A percentile compares a stretch with the other conserved stretches of the same genome.
Evolutionary conservation across 1,140 invertebrate genomes (phyloP).

Genomic region (Ceratina japonica): DNA sequence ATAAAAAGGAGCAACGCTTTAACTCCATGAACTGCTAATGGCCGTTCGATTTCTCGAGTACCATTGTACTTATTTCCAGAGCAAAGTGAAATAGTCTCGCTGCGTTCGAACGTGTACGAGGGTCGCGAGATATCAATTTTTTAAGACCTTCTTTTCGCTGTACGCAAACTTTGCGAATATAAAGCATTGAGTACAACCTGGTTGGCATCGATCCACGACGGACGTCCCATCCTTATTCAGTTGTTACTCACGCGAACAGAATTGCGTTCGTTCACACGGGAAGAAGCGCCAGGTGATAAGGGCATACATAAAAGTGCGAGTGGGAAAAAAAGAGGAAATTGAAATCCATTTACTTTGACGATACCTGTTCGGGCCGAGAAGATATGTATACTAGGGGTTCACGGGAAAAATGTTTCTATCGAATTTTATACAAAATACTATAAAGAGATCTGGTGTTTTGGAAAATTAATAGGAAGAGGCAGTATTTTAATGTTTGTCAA

Average conservation of each 20-base stretch:
- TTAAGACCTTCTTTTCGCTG: neutral
- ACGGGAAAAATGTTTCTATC: conserved; percentile 33
- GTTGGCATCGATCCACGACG: conserved; percentile 1
- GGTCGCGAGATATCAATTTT: too few relatives aligned
- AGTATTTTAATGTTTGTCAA: conserved; percentile 28
- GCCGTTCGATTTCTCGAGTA: neutral
- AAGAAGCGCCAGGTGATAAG: too few relatives aligned
- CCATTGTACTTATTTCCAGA: too few relatives aligned
- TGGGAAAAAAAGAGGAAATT: neutral
- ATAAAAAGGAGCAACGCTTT: conserved; percentile 3
- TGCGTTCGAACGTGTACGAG: too few relatives aligned
- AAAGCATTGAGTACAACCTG: too few relatives aligned
- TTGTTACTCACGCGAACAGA: conserved; percentile 8
- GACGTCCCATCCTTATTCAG: conserved; percentile 24
- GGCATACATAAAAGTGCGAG: neutral
- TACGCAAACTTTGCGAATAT: too few relatives aligned
- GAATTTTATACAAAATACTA: conserved; percentile 49
- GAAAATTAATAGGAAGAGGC: conserved; percentile 24
- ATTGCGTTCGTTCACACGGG: neutral
- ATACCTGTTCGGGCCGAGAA: conserved; percentile 45
- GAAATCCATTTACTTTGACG: conserved; percentile 51
- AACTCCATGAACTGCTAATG: conserved; percentile 15
- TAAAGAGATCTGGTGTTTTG: neutral
- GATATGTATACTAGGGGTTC: neutral
- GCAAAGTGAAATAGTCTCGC: too few relatives aligned